Evolutionary conservation across 1,140 invertebrate genomes (phyloP), one percentile per base, ranked within the genome.

Genomic region (Battus philenor): DNA sequence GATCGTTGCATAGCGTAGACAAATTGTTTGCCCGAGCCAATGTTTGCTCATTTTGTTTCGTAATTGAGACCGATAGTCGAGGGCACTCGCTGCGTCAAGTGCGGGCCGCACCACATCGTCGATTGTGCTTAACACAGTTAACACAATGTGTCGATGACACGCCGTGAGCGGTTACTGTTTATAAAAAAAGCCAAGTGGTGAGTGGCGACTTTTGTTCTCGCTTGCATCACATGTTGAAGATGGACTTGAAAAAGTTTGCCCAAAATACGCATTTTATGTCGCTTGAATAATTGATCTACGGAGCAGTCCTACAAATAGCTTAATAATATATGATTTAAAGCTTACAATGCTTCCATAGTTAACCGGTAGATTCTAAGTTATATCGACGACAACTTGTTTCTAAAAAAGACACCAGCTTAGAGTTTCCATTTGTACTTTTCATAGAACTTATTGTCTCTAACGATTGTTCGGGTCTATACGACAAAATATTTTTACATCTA

Each of bases 61-160:
- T 60, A 68, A 67, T 62, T 58, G 56, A 56, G 56, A 59, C 56
- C 54, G 43, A 52, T 50, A 47, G 52, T 66, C 17, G 31, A 63
- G 58, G 31, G 44, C 26, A 36, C 59, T 63, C 22, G 39, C 15
- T 17, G 29, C 29, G 50, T 49, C 34, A 47, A 59, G 47, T 47
- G 38, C 27, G 13, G 4, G 5, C 2, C 4, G 26, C 26, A 29
- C 26, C 4, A 29, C 32, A 33, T 29, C 38, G 38, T 41, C 26
- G 29, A 41, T 26, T 17, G 32, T 33, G 32, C 38, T 41, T 41
- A 41, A 41, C 38, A 41, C 5, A 41, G 38, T 41, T 41, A 41
- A 29, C 38, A 41, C 38, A 41, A 41, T 41, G 38, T 41, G 38
- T 41, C 24, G 38, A 41, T 41, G 38, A 41, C 13, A 29, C 24